Evolutionary conservation across 1,140 invertebrate genomes (phyloP), one percentile per base, ranked within the genome.

Genomic region (Drosophila nebulosa): DNA sequence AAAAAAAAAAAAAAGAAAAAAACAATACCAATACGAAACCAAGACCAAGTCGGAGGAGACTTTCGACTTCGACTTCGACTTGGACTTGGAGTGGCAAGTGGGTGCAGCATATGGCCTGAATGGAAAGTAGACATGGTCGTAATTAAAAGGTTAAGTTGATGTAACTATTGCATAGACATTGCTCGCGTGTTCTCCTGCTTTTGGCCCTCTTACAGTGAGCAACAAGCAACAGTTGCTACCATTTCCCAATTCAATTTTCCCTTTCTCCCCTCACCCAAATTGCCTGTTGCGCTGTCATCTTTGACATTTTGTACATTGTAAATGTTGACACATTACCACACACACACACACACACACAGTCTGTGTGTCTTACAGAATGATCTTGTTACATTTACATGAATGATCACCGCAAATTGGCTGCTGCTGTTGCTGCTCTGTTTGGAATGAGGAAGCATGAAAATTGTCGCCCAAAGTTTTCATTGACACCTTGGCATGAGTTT

Each of bases 281-380:
- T 12, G 5, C 14, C 52, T n/a, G 42, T 46, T 10, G 9, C 5
- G 59, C 84, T 89, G 88, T 90, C 88, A 85, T 69, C 36, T 70
- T 78, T 90, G 88, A 90, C 89, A 90, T 88, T 46, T 84, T 90
- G 60, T 66, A 83, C 81, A 80, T 90, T 85, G 88, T 89, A 81
- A 90, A 88, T 72, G 88, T 89, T 88, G 88, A 90, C 88, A 90
- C 88, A 90, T 90, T 84, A 79, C 76, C 88, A 90, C 88, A 90
- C 79, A 88, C 74, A 73, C 66, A 16, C 68, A 46, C 86, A 90
- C 79, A 88, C 74, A 73, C 66, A 16, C 68, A 46, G 32, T 3
- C 24, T 24, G 21, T 39, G 32, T 35, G 16, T 50, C 30, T 35
- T 35, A 60, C 32, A 64, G 46, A 88, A 88, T 79, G 83, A 89